phyloP scores from a whole-genome alignment of 2,888 invertebrate genomes.

The Heliconius cydno region DNA sequence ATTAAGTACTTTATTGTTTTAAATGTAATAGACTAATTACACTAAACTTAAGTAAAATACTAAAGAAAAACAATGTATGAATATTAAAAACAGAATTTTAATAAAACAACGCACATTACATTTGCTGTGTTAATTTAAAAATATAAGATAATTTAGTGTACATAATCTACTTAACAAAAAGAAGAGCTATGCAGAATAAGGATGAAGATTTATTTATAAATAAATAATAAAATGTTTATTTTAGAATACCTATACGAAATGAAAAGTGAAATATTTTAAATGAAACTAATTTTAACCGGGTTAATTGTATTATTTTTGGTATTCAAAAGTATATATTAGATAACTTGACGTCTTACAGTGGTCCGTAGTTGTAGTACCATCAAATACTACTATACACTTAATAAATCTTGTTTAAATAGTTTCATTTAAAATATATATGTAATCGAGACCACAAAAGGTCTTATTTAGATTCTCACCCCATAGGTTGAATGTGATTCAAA shows the following conservation, averaged over 20 bases:
- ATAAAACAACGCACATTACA: conserved; percentile 48
- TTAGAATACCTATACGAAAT: not conserved
- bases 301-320: too few relatives aligned
- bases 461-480: not conserved
- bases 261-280: not conserved
- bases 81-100: conserved; percentile 44
- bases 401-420: not conserved
- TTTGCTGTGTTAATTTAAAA: conserved; percentile 45
- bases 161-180: conserved; percentile 36
- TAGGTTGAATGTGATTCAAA: not conserved
- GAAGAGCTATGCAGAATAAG: conserved; percentile 26
- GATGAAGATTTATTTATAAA: not conserved
- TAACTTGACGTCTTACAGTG: too few relatives aligned
- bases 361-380: too few relatives aligned
- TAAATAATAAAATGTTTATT: not conserved
- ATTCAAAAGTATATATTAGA: too few relatives aligned
- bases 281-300: too few relatives aligned
- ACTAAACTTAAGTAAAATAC: conserved; percentile 15
- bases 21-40: not conserved
- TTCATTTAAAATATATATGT: too few relatives aligned
- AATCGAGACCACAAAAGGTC: not conserved
- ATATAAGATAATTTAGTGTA: conserved; percentile 34
- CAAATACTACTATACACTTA: too few relatives aligned
- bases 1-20: too few relatives aligned
- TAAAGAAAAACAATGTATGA: conserved; percentile 20